These are phyloP conservation scores for Tenebrosternarchus preto DNA, from an alignment of 2,113 vertebrate genomes.

Conservation along the genomic window DNA sequence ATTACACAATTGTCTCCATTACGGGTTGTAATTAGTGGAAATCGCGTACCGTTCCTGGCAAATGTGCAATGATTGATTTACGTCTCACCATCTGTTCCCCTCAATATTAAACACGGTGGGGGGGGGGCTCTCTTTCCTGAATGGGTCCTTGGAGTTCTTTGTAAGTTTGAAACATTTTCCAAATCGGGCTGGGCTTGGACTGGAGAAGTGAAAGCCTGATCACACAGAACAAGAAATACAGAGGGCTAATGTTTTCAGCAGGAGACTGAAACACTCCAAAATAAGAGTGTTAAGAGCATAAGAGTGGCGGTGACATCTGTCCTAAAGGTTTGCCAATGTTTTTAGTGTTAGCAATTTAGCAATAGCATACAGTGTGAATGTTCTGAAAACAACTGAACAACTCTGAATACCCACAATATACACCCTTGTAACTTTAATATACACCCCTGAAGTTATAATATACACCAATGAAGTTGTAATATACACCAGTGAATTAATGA, in stretches of 20 bases:
- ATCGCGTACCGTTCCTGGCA: slow-evolving; percentile 57
- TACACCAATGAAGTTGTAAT: too few species aligned
- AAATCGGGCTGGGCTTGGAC: neutral
- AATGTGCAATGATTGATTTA: slow-evolving; percentile 65
- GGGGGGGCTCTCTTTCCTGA: neutral
- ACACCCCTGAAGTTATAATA: too few species aligned
- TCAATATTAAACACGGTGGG: neutral
- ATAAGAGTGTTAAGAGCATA: too few species aligned
- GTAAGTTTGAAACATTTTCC: neutral
- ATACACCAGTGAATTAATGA: too few species aligned
- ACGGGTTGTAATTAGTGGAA: slow-evolving; percentile 70
- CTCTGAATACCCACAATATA: too few species aligned
- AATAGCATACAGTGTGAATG: too few species aligned
- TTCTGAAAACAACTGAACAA: too few species aligned
- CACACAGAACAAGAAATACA: neutral
- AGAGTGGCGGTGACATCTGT: neutral
- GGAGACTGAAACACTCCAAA: neutral
- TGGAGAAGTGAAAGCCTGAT: neutral
- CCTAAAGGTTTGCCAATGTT: neutral
- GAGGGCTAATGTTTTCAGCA: slow-evolving; percentile 1
- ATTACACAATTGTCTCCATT: slow-evolving; percentile 72
- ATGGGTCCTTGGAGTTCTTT: too few species aligned
- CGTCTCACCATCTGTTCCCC: slow-evolving; percentile 35
- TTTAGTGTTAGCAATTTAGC: neutral
- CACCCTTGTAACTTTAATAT: too few species aligned